phyloP scores from a whole-genome alignment of 2,888 invertebrate species.

The Cryptocephalus moraei region DNA sequence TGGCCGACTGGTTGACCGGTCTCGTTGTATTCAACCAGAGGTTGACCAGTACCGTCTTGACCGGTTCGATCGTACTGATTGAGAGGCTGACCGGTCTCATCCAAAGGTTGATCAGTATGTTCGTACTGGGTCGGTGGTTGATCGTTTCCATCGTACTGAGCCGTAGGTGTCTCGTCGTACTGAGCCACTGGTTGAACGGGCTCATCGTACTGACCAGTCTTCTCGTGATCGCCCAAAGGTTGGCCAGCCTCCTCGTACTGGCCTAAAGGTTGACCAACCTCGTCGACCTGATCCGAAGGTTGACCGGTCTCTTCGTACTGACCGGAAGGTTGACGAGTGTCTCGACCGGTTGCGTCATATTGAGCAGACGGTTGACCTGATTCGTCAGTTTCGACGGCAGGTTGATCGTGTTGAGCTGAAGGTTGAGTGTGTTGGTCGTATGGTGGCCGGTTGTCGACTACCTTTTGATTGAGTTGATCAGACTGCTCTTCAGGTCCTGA shows the following conservation, averaged over 20 bases:
- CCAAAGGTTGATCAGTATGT: slow-evolving; percentile 16
- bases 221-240: slow-evolving; percentile 11
- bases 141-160: slow-evolving; percentile 12
- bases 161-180: slow-evolving; percentile 10
- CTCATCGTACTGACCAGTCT: slow-evolving; percentile 18
- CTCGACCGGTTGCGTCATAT: slow-evolving; percentile 16
- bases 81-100: slow-evolving; percentile 16
- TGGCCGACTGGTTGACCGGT: slow-evolving; percentile 16
- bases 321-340: slow-evolving; percentile 7
- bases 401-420: slow-evolving; percentile 9
- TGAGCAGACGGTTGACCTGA: slow-evolving; percentile 16
- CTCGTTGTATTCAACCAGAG: slow-evolving; percentile 14
- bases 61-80: slow-evolving; percentile 19
- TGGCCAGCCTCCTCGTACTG: slow-evolving; percentile 19
- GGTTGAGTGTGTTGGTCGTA: slow-evolving; percentile 8
- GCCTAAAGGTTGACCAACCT: slow-evolving; percentile 11
- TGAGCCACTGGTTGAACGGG: slow-evolving; percentile 16
- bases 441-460: neutral
- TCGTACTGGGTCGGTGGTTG: slow-evolving; percentile 9
- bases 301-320: slow-evolving; percentile 12
- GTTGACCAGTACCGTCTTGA: too few species aligned
- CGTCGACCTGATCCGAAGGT: slow-evolving; percentile 4
- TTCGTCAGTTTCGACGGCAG: slow-evolving; percentile 3
- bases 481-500: neutral
- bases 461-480: slow-evolving; percentile 6